Evolutionary conservation across 2,888 invertebrate genomes (phyloP).

Genomic region (Timema cristinae): DNA sequence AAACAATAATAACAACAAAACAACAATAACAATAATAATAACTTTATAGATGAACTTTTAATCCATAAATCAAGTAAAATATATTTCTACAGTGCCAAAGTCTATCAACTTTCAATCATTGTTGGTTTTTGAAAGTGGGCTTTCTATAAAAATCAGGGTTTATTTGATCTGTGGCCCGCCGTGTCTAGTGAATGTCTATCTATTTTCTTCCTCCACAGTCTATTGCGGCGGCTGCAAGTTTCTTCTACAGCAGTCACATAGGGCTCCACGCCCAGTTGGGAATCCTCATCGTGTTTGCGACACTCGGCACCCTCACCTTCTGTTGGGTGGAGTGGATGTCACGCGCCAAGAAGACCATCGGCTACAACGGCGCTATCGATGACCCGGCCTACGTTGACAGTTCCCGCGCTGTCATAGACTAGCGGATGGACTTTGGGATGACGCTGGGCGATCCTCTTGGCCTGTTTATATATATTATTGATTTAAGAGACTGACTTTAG

Average conservation of each 20-base stretch:
- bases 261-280: slow-evolving; percentile 68
- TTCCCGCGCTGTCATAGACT: no score
- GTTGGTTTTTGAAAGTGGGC: no score
- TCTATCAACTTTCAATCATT: not conserved
- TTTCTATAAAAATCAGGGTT: not conserved
- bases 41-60: no score
- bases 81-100: no score
- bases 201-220: slow-evolving; percentile 56
- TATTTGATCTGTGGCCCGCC: not conserved
- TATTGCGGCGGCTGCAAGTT: slow-evolving; percentile 77
- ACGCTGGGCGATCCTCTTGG: no score
- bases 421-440: no score
- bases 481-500: no score
- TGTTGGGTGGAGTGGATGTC: slow-evolving; percentile 64
- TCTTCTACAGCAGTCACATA: slow-evolving; percentile 74
- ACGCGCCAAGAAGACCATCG: slow-evolving; percentile 14
- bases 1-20: no score
- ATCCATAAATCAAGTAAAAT: no score
- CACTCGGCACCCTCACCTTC: slow-evolving; percentile 71
- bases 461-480: no score
- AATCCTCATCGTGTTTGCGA: slow-evolving; percentile 64
- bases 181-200: slow-evolving; percentile 6
- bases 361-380: slow-evolving; percentile 19
- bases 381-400: slow-evolving; percentile 19
- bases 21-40: no score